Percentiles rank a stretch among this genome's conserved stretches.
Evolutionary conservation across 1,140 invertebrate species (phyloP).

Genomic region (Zaprionus gabonicus): DNA sequence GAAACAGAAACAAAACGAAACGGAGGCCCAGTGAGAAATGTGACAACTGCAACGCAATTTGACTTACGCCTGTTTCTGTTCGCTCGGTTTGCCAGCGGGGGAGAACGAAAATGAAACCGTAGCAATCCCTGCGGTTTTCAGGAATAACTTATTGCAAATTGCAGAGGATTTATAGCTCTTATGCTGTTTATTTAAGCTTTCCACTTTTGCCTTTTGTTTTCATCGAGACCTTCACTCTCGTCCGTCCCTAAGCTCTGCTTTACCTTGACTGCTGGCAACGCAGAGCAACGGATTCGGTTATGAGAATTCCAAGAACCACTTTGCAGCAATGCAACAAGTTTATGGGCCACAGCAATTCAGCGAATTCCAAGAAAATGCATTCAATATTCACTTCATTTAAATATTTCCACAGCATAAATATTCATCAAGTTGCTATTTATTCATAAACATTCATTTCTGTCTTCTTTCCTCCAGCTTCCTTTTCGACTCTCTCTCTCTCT

Average conservation of each 20-base stretch:
- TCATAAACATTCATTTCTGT: neutral
- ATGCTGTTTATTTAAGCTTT: neutral
- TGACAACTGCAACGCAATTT: slow-evolving; percentile 56
- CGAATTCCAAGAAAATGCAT: neutral
- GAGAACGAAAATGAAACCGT: neutral
- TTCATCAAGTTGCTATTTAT: neutral
- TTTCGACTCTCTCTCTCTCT: neutral
- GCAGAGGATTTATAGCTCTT: slow-evolving; percentile 43
- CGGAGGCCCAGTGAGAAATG: slow-evolving; percentile 44
- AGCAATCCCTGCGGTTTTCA: neutral
- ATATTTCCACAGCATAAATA: neutral
- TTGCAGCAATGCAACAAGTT: neutral
- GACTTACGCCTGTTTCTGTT: slow-evolving; percentile 33
- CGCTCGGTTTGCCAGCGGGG: neutral
- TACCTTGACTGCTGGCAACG: neutral
- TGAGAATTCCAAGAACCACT: neutral
- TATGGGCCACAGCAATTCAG: neutral
- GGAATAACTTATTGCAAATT: slow-evolving; percentile 31
- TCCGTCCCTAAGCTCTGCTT: neutral
- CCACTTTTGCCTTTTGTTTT: slow-evolving; percentile 4
- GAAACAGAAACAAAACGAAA: neutral
- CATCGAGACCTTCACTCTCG: neutral
- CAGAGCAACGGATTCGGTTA: neutral
- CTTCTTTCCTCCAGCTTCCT: neutral
- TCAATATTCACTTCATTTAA: neutral